Conservation (phyloP, 2,113 vertebrate species). For the Gambusia holbrooki region DNA sequence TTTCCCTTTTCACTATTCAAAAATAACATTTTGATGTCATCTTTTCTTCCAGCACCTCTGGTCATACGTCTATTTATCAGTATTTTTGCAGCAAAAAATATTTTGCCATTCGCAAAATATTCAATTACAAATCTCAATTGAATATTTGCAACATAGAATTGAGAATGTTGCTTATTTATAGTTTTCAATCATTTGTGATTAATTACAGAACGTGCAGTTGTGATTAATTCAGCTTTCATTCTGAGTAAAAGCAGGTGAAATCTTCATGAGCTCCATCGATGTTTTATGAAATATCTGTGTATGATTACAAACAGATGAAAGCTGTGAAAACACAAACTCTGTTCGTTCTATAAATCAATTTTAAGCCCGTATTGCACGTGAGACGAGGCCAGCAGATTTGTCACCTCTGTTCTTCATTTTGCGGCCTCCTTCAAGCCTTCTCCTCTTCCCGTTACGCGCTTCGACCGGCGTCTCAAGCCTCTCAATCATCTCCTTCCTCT, state of each 20-base stretch:
- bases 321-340: background rate
- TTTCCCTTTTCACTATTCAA: too few species aligned
- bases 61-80: too few species aligned
- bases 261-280: background rate
- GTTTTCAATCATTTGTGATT: too few species aligned
- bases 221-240: background rate
- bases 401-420: constrained; percentile 11
- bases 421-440: constrained; percentile 4
- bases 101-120: too few species aligned
- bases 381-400: constrained; percentile 16
- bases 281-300: background rate
- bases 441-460: constrained; percentile 54
- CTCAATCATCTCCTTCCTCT: constrained; percentile 55
- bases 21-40: too few species aligned
- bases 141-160: too few species aligned
- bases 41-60: too few species aligned
- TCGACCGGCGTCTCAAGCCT: constrained; percentile 49
- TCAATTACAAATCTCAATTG: too few species aligned
- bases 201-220: too few species aligned
- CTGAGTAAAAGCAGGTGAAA: background rate
- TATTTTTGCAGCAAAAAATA: too few species aligned
- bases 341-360: background rate
- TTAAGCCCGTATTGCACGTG: background rate
- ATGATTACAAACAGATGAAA: background rate
- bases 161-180: too few species aligned